Conservation (phyloP, 2,888 invertebrate species). For the Hesperia comma region DNA sequence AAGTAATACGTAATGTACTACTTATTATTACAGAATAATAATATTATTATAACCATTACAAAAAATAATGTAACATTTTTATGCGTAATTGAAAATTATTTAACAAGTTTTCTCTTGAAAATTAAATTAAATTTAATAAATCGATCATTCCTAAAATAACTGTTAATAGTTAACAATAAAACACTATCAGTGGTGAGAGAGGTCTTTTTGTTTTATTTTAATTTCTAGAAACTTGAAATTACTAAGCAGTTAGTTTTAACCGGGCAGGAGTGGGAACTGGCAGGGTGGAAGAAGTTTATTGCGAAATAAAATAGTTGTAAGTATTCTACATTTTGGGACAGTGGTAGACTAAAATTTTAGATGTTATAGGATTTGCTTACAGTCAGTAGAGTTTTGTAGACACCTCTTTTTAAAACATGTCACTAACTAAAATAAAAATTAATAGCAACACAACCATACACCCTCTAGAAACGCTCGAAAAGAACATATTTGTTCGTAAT, state of each 20-base stretch:
- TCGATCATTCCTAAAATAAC: too few relatives aligned
- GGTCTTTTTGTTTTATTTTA: conserved; percentile 22
- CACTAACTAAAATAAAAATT: conserved; percentile 7
- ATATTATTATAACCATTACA: too few relatives aligned
- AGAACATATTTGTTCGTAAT: conserved; percentile 22
- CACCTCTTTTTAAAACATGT: neutral
- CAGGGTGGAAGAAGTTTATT: conserved; percentile 21
- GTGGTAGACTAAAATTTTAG: neutral
- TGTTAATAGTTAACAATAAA: neutral
- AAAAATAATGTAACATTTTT: too few relatives aligned
- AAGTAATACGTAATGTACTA: too few relatives aligned
- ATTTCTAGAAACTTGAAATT: conserved; percentile 21
- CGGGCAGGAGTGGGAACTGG: conserved; percentile 11
- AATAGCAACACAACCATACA: conserved; percentile 8
- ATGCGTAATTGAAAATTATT: too few relatives aligned
- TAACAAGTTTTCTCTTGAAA: too few relatives aligned
- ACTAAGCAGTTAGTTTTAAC: conserved; percentile 19
- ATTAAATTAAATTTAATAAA: too few relatives aligned
- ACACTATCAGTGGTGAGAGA: neutral
- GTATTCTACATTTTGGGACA: conserved; percentile 5
- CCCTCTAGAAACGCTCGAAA: neutral
- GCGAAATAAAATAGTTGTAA: conserved; percentile 19
- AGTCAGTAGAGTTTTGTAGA: neutral
- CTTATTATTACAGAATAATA: too few relatives aligned
- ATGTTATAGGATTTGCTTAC: neutral